Base-by-base conservation (phyloP, 1,140 invertebrate species). In the Sipha flava region DNA sequence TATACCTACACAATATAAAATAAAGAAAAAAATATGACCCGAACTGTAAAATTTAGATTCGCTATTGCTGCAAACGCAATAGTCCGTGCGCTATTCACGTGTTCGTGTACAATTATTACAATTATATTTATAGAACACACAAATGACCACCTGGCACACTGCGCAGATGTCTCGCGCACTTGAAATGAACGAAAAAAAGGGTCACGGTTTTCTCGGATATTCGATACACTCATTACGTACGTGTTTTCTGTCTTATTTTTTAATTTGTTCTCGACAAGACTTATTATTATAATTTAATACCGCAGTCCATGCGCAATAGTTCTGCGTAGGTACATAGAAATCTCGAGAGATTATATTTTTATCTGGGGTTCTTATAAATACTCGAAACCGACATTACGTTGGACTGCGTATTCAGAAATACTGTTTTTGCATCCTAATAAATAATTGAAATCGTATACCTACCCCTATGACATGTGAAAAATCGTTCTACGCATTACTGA, bases 121-220 rank as follows among this genome's bases (percentile, higher is more conserved):
- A 29, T 47, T 47, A 47, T 72, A 49, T 72, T 45, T 72, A 12
- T 72, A 49, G 40, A 72, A 70, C 43, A 70, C 43, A 26, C 18
- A 70, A 47, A 72, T 47, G 68, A 49, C 68, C 68, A 72, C 68
- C 68, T 72, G 68, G 43, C 21, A 47, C 21, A 47, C 34, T 21
- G 26, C 29, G 26, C 68, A 70, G 34, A 70, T 70, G 43, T 70
- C 16, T 43, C 23, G 21, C 66, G n/a, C 12, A 29, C 29, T 66
- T 18, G 18, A n/a, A 40, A 66, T 66, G 31, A 23, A 37, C 9
- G 34, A 40, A 29, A 26, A 70, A 26, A 70, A 26, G 37, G 37
- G 66, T 70, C 66, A 70, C 66, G 66, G 66, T 70, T 45, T 40
- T 14, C 14, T 70, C 21, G 37, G 31, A 10, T 23, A 40, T 66